phyloP scores from a whole-genome alignment of 1,140 invertebrate genomes.

The Macrotrachela quadricornifera region DNA sequence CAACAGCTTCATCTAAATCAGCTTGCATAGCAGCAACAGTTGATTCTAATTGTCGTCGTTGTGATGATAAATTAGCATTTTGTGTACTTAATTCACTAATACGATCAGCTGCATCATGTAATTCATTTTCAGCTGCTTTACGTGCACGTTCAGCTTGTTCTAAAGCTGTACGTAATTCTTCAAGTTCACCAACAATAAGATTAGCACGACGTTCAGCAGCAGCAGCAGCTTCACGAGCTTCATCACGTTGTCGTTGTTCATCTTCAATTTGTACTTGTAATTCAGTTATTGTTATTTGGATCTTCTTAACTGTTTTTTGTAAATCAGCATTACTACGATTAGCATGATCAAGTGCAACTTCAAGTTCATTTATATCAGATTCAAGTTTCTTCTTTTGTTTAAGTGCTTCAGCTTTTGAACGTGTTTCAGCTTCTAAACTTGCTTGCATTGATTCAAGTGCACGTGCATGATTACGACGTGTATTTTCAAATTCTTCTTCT shows the following conservation, averaged over 20 bases:
- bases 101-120: conserved; percentile 83
- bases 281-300: conserved; percentile 55
- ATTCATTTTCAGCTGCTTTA: conserved; percentile 81
- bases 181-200: conserved; percentile 76
- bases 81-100: conserved; percentile 79
- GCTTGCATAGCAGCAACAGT: conserved; percentile 84
- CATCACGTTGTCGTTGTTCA: conserved; percentile 83
- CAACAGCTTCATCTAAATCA: conserved; percentile 17
- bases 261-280: conserved; percentile 64
- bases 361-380: conserved; percentile 93
- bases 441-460: conserved; percentile 98
- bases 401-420: conserved; percentile 93
- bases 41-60: conserved; percentile 92
- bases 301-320: conserved; percentile 92
- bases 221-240: conserved; percentile 80
- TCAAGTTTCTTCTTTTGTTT: conserved; percentile 95
- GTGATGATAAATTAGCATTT: conserved; percentile 66
- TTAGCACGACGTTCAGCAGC: conserved; percentile 86
- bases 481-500: conserved; percentile 99
- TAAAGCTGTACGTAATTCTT: conserved; percentile 75
- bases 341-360: conserved; percentile 69
- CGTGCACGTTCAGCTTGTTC: conserved; percentile 81
- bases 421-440: conserved; percentile 88
- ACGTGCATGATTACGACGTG: conserved; percentile 81
- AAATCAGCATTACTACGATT: conserved; percentile 69